A percentile compares a stretch with the other conserved stretches of the same genome.
Conservation (phyloP, 1,140 invertebrate species). For the Pentalonia nigronervosa region DNA sequence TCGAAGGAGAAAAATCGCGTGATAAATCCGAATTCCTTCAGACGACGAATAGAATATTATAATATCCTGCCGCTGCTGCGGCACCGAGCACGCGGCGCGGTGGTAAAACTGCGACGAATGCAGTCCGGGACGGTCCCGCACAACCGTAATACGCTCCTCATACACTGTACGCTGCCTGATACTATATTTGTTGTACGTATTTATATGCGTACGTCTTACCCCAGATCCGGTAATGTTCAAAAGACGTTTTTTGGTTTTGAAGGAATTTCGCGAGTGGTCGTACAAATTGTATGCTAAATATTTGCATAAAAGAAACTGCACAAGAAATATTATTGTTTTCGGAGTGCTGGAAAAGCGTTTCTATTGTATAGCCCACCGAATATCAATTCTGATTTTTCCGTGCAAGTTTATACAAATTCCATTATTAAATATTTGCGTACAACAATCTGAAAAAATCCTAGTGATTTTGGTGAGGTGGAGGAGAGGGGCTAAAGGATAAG, state of each 20-base stretch:
- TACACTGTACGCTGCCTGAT: background rate
- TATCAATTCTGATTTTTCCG: too few species aligned
- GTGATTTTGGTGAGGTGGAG: background rate
- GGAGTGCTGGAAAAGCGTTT: background rate
- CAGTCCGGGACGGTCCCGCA: background rate
- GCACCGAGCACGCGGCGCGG: background rate
- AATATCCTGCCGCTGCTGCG: background rate
- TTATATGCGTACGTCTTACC: background rate
- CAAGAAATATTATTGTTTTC: background rate
- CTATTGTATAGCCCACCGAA: too few species aligned
- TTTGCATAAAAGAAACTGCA: background rate
- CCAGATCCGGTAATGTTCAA: background rate
- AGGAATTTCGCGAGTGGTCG: background rate
- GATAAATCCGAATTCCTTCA: slow-evolving; percentile 24
- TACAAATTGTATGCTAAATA: background rate
- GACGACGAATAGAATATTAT: background rate
- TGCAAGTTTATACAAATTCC: background rate
- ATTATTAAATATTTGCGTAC: background rate
- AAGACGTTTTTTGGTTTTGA: background rate
- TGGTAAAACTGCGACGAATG: background rate
- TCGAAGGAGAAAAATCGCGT: background rate
- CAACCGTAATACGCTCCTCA: background rate
- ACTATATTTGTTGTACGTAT: too few species aligned
- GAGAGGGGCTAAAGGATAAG: background rate
- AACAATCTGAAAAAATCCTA: background rate